Conservation (phyloP, 2,888 invertebrate genomes). For the Caenorhabditis panamensis region DNA sequence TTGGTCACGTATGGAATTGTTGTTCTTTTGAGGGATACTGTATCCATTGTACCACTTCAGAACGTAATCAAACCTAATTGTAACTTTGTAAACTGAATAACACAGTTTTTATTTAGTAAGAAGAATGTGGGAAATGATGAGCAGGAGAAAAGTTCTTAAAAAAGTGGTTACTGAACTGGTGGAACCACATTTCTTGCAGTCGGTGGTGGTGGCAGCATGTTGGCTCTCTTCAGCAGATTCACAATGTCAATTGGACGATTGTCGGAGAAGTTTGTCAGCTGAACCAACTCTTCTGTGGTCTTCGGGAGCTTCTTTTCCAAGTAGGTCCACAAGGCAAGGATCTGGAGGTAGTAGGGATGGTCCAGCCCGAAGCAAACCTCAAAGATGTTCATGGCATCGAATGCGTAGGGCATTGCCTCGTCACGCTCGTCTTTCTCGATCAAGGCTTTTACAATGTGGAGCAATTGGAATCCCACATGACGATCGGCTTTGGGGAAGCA, state of each 20-base stretch:
- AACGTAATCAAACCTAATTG: no score
- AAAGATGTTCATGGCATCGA: conserved; percentile 81
- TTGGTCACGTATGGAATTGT: no score
- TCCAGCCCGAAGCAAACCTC: conserved; percentile 80
- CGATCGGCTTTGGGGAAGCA: conserved; percentile 80
- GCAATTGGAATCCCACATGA: conserved; percentile 79
- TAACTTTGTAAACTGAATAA: no score
- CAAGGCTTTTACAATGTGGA: conserved; percentile 77
- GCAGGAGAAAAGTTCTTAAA: not conserved
- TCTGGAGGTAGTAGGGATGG: conserved; percentile 80
- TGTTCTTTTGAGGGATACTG: no score
- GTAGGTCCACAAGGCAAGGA: conserved; percentile 80
- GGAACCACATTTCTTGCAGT: conserved; percentile 2
- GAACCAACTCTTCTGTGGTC: conserved; percentile 73
- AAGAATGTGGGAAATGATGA: not conserved
- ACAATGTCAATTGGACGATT: conserved; percentile 71
- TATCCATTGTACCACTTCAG: no score
- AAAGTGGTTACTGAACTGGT: conserved; percentile 10
- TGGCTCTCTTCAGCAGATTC: conserved; percentile 65
- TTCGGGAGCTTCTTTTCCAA: conserved; percentile 77
- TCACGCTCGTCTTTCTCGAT: conserved; percentile 74
- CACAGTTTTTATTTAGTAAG: conserved; percentile 1
- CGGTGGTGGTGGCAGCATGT: conserved; percentile 63
- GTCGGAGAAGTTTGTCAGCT: conserved; percentile 73
- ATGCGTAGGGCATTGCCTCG: conserved; percentile 78